Conservation (phyloP, 2,797 vertebrate species). For the Lerista edwardsae region DNA sequence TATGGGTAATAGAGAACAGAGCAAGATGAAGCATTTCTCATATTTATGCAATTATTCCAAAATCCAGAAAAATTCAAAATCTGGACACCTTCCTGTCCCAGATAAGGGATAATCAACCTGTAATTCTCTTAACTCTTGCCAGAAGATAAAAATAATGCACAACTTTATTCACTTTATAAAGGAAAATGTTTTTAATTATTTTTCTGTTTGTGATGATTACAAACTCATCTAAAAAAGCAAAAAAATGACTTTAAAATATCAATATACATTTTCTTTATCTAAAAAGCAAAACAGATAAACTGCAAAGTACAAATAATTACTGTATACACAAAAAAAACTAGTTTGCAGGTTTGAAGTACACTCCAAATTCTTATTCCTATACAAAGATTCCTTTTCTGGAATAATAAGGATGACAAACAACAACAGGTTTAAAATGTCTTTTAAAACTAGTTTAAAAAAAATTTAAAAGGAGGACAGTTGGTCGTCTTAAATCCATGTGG, state of each 20-base stretch:
- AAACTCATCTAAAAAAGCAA: slow-evolving; percentile 83
- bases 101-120: no score
- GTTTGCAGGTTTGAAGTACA: slow-evolving; percentile 70
- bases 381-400: slow-evolving; percentile 70
- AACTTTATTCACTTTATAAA: slow-evolving; percentile 66
- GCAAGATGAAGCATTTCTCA: no score
- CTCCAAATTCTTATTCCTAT: slow-evolving; percentile 68
- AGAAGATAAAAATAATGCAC: not conserved
- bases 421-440: slow-evolving; percentile 77
- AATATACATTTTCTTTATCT: slow-evolving; percentile 81
- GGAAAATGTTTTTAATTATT: slow-evolving; percentile 82
- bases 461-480: slow-evolving; percentile 65
- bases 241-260: slow-evolving; percentile 83
- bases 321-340: slow-evolving; percentile 72
- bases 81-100: no score
- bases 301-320: slow-evolving; percentile 77
- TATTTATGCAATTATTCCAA: no score
- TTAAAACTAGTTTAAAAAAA: slow-evolving; percentile 58
- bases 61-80: no score
- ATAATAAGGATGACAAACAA: slow-evolving; percentile 62
- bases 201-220: slow-evolving; percentile 82
- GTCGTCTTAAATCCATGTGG: slow-evolving; percentile 65
- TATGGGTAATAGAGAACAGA: no score
- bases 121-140: not conserved
- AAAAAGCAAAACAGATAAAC: slow-evolving; percentile 78